Evolutionary conservation across 2,113 vertebrate species (phyloP).

Genomic region (Paramisgurnus dabryanus): DNA sequence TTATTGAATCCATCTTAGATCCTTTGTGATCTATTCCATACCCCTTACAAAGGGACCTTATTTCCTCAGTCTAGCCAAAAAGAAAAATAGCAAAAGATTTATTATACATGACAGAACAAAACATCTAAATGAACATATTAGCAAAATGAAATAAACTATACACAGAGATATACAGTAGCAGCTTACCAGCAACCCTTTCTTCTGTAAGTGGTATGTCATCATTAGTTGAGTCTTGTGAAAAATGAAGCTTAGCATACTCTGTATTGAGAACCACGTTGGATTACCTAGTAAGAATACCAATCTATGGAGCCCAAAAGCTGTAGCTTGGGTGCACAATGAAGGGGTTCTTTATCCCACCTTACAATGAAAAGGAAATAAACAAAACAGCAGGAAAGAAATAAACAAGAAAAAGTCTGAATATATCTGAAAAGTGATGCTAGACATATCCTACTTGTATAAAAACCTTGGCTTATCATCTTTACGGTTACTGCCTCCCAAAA

Average conservation of each 20-base stretch:
- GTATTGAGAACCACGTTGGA: slow-evolving; percentile 16
- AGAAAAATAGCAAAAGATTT: neutral
- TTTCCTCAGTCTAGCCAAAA: neutral
- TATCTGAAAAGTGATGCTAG: too few relatives aligned
- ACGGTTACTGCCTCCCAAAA: too few relatives aligned
- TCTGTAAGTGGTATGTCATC: neutral
- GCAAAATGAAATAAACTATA: neutral
- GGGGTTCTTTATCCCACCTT: neutral
- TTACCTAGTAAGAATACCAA: neutral
- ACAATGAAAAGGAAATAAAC: neutral
- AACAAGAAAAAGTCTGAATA: too few relatives aligned
- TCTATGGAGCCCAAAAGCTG: slow-evolving; percentile 35
- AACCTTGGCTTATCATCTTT: too few relatives aligned
- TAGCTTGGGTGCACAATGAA: slow-evolving; percentile 12
- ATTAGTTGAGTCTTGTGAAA: neutral
- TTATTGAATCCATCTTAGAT: slow-evolving; percentile 11
- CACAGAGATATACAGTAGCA: neutral
- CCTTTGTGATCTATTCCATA: neutral
- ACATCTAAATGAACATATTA: neutral
- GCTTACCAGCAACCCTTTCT: slow-evolving; percentile 23
- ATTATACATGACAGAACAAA: neutral
- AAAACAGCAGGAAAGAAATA: neutral
- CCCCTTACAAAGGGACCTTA: neutral
- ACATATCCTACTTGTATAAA: too few relatives aligned
- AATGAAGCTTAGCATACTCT: slow-evolving; percentile 11